Conservation (phyloP, 1,140 invertebrate genomes). For the Drosophila eugracilis region DNA sequence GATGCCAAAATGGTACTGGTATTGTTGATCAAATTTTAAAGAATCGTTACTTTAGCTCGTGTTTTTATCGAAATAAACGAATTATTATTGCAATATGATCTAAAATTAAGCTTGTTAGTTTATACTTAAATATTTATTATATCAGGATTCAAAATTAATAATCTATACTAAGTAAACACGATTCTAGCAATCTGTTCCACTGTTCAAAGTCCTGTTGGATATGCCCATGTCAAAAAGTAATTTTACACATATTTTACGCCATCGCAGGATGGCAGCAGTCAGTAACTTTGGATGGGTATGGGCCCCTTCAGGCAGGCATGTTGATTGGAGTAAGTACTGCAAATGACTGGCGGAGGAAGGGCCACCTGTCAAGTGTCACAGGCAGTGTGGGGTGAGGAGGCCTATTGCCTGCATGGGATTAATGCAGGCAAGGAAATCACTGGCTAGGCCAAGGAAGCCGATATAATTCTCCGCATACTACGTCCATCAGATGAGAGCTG, state of each 20-base stretch:
- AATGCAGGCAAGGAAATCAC: conserved; percentile 59
- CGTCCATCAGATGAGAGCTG: conserved; percentile 30
- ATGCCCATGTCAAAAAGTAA: conserved; percentile 42
- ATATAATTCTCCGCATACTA: conserved; percentile 21
- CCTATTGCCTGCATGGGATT: conserved; percentile 56
- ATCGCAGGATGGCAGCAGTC: conserved; percentile 21
- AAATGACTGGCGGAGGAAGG: conserved; percentile 59
- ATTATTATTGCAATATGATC: too few species aligned
- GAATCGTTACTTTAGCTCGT: too few species aligned
- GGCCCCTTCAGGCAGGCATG: conserved; percentile 27
- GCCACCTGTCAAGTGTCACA: conserved; percentile 63
- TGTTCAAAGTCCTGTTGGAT: conserved; percentile 2
- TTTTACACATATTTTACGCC: conserved; percentile 65
- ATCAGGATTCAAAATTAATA: too few species aligned
- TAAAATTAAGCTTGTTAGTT: too few species aligned
- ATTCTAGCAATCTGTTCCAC: conserved; percentile 2
- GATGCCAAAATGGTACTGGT: too few species aligned
- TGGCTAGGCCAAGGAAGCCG: conserved; percentile 22
- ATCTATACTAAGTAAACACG: too few species aligned
- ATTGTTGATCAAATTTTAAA: too few species aligned
- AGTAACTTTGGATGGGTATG: conserved; percentile 2
- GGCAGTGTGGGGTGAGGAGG: conserved; percentile 2
- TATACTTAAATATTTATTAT: too few species aligned
- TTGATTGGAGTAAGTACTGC: conserved; percentile 72
- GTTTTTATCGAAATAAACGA: too few species aligned